Evolutionary conservation across 2,888 invertebrate genomes (phyloP), one percentile per base, ranked within the genome.

Genomic region (Strigamia maritima): DNA sequence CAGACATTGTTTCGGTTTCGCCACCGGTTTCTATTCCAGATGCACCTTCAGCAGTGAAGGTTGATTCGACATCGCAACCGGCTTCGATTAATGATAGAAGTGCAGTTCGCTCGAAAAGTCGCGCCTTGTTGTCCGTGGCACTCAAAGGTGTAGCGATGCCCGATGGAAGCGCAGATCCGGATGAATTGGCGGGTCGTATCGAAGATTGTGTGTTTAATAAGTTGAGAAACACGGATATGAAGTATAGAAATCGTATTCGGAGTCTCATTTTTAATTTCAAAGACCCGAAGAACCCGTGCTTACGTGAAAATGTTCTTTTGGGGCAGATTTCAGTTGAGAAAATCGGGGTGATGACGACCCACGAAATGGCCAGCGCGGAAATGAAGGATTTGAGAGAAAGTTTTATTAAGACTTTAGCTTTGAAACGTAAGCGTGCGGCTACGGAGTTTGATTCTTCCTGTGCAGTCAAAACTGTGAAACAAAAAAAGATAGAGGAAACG

Each of bases 311-410:
- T 87, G 97, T 95, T 82, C 90, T 99, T 77, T 92, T 93, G 83
- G 98, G 98, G 10, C 92, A 91, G 12, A 92, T 97, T 60, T 86
- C 90, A 1, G 93, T 98, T 0, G 90, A 91, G 40, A 91, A 93
- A 81, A 89, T 99, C 81, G 98, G 99, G 22, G 91, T 90, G 82
- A 98, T 98, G 98, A 93, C 96, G 0, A 94, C 98, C 0, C 98
- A 98, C 85, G 99, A 99, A 87, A 99, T 99, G 99, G 99, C 99
- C 0, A 97, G 96, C 85, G 94, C 97, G 85, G 98, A 97, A 85
- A 95, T 99, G 91, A 98, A 97, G 86, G 91, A 94, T 81, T 85
- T 98, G 78, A 89, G 99, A 80, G 95, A 97, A 84, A 93, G 93
- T 86, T 97, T 98, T 86, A 94, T 94, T 74, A 97, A 99, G 87